These are phyloP conservation scores for Zeuzera pyrina DNA, from an alignment of 2,888 invertebrate genomes.

Conservation along the genomic window DNA sequence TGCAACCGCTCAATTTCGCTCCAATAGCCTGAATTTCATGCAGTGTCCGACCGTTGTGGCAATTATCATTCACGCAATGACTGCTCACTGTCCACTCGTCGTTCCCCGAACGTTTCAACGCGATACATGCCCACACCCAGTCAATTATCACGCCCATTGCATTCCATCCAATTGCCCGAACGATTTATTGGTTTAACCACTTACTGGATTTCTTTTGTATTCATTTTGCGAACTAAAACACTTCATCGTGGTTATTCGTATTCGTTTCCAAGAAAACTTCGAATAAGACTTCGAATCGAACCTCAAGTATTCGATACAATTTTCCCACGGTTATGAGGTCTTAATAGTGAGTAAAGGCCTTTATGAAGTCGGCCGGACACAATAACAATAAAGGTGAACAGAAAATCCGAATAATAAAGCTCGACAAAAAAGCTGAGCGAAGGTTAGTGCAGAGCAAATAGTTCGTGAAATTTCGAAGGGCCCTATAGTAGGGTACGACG, in stretches of 20 bases:
- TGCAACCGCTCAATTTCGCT: slow-evolving; percentile 52
- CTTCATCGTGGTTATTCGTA: not conserved
- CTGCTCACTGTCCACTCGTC: slow-evolving; percentile 49
- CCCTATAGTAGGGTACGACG: slow-evolving; percentile 34
- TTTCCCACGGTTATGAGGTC: slow-evolving; percentile 73
- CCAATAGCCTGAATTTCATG: slow-evolving; percentile 47
- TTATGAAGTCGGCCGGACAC: slow-evolving; percentile 69
- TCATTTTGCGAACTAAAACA: not conserved
- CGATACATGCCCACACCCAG: slow-evolving; percentile 36
- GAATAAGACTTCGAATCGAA: slow-evolving; percentile 5
- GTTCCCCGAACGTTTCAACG: slow-evolving; percentile 25
- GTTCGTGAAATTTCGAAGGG: slow-evolving; percentile 71
- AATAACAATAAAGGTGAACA: slow-evolving; percentile 71
- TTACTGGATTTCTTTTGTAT: no score
- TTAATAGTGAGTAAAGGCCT: slow-evolving; percentile 63
- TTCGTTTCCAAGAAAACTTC: slow-evolving; percentile 1
- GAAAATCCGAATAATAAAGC: slow-evolving; percentile 72
- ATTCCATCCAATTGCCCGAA: slow-evolving; percentile 52
- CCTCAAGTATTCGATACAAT: slow-evolving; percentile 12
- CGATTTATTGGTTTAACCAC: slow-evolving; percentile 59
- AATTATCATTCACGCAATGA: slow-evolving; percentile 65
- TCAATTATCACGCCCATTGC: slow-evolving; percentile 65
- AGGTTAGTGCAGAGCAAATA: slow-evolving; percentile 69
- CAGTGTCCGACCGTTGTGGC: slow-evolving; percentile 37
- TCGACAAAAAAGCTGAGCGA: slow-evolving; percentile 65